Base-by-base conservation (phyloP, 2,113 vertebrate species). In the Theristicus caerulescens region DNA sequence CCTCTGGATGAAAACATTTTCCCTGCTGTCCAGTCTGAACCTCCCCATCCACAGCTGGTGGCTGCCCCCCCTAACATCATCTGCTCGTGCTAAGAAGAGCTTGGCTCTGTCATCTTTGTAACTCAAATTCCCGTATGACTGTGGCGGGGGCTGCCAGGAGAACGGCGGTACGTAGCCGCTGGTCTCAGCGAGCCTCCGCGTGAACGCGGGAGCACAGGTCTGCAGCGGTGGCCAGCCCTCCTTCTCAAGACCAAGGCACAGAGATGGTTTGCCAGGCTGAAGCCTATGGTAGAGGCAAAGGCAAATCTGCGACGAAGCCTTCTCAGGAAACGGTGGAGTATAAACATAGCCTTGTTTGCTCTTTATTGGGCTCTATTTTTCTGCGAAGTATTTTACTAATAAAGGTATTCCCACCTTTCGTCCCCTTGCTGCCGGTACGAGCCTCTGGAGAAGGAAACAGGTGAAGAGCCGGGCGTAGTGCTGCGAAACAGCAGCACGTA, bases 91-190 rank as follows among this genome's bases (percentile, higher is more conserved):
- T 18, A 3, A 15, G 47, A 44, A 51, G 32, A 67, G 19, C n/a
- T 66, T 42, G 84, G 42, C 40, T 69, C 40, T 38, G 26, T 51
- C 65, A 2, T 9, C 47, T 58, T 55, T 27, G 12, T 27, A 54
- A 24, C 71, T 64, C 80, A 5, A 2, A 25, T n/a, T 80, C 34
- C 67, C 1, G 1, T 7, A 13, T 4, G 40, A 15, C 22, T n/a
- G 15, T 15, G 59, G 22, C 2, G 2, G 40, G 64, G 42, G 61
- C 44, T 92, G 58, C 25, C 82, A 27, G 80, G 47, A 83, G 67
- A 12, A 10, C 25, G 16, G 34, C 1, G 13, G 49, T 46, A 20
- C 0, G 0, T 4, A 69, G 32, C 32, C 58, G 0, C 21, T 0
- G 0, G 3, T 52, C 62, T 44, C 27, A 1, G 52, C 0, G 1